These are phyloP conservation scores for Cetonia aurata DNA, from an alignment of 2,888 invertebrate species.

Conservation along the genomic window DNA sequence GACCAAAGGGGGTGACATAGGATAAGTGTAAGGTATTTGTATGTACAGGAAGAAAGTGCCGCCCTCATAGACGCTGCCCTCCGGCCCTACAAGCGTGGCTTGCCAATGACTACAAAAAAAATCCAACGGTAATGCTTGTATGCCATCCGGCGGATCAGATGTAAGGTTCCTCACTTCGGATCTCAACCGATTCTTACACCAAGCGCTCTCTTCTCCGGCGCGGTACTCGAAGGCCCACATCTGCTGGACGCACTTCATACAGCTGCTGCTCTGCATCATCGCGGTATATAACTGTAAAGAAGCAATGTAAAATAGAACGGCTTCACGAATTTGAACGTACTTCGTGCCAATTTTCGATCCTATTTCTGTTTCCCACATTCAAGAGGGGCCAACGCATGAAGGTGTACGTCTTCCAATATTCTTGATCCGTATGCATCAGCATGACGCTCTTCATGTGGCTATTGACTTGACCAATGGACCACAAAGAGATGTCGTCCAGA, in stretches of 20 bases:
- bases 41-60: slow-evolving; percentile 92
- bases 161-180: slow-evolving; percentile 80
- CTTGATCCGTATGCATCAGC: slow-evolving; percentile 78
- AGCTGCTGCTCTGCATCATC: slow-evolving; percentile 84
- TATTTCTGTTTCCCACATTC: slow-evolving; percentile 70
- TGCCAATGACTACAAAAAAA: slow-evolving; percentile 91
- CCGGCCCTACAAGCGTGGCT: slow-evolving; percentile 91
- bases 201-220: slow-evolving; percentile 81
- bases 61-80: slow-evolving; percentile 94
- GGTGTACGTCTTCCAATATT: slow-evolving; percentile 85
- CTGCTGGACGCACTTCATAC: slow-evolving; percentile 88
- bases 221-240: slow-evolving; percentile 82
- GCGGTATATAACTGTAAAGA: slow-evolving; percentile 73
- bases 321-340: not conserved
- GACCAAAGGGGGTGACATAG: slow-evolving; percentile 92
- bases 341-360: slow-evolving; percentile 83
- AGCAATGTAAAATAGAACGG: not conserved
- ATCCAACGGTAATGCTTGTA: slow-evolving; percentile 85
- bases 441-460: slow-evolving; percentile 86
- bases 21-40: slow-evolving; percentile 90
- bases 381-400: slow-evolving; percentile 89
- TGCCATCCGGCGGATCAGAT: slow-evolving; percentile 87
- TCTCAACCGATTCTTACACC: slow-evolving; percentile 83
- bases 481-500: slow-evolving; percentile 91
- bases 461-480: slow-evolving; percentile 90